Conservation (phyloP, 2,113 vertebrate genomes). For the Puntigrus tetrazona region DNA sequence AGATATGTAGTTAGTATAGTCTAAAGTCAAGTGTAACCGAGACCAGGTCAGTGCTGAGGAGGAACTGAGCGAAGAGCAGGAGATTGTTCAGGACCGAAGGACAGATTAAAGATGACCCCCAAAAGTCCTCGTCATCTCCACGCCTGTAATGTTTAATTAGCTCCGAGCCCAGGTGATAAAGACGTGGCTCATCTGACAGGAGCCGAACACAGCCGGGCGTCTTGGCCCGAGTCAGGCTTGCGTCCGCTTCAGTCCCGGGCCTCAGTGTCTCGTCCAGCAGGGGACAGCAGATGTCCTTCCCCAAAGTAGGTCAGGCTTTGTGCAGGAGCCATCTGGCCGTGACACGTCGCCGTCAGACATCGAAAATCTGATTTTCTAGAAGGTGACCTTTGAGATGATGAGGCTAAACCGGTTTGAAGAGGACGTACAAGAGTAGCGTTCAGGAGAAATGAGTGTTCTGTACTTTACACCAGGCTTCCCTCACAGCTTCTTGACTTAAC, state of each 20-base stretch:
- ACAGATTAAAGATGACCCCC: too few relatives aligned
- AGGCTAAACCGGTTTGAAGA: background rate
- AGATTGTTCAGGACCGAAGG: too few relatives aligned
- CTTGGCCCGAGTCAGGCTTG: conserved; percentile 22
- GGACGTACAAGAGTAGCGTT: background rate
- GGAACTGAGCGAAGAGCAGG: too few relatives aligned
- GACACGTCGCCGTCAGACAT: conserved; percentile 79
- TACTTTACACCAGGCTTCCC: too few relatives aligned
- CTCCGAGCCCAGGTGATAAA: conserved; percentile 51
- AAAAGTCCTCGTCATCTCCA: too few relatives aligned
- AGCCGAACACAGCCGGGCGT: conserved; percentile 15
- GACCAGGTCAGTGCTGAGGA: too few relatives aligned
- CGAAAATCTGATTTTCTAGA: conserved; percentile 67
- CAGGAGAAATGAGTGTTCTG: background rate
- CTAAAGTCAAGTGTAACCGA: too few relatives aligned
- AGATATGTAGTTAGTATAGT: too few relatives aligned
- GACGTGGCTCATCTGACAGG: conserved; percentile 42
- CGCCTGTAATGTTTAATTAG: background rate
- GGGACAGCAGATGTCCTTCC: conserved; percentile 74
- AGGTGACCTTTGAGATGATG: conserved; percentile 74
- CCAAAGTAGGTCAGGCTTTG: conserved; percentile 79
- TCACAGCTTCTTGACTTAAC: too few relatives aligned
- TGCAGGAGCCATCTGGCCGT: conserved; percentile 82
- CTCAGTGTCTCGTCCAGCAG: conserved; percentile 62
- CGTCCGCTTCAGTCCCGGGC: conserved; percentile 38